Conservation (phyloP, 2,113 vertebrate genomes). For the Dromiciops gliroides region DNA sequence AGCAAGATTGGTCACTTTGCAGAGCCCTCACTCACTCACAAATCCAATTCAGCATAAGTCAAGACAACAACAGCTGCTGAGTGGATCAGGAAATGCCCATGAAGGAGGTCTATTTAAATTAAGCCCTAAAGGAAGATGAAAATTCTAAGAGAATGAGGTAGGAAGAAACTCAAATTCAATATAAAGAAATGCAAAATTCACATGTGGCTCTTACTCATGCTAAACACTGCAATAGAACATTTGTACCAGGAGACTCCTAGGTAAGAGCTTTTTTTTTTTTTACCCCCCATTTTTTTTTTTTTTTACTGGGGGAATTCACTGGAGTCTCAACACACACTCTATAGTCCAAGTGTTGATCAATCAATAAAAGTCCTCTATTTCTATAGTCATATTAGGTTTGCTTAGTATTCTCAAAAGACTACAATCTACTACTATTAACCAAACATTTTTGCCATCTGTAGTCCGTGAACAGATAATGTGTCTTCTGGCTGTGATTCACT, state of each 20-base stretch:
- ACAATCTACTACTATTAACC: neutral
- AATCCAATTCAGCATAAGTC: no score
- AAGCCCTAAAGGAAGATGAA: neutral
- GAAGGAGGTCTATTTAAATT: neutral
- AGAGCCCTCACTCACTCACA: no score
- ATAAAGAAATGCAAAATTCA: neutral
- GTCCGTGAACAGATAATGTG: neutral
- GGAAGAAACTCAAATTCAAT: neutral
- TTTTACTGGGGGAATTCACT: neutral
- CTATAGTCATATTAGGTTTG: neutral
- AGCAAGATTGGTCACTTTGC: no score
- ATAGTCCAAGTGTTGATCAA: neutral
- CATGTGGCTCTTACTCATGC: neutral
- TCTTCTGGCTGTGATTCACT: neutral
- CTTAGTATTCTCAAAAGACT: neutral
- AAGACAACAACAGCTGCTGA: no score
- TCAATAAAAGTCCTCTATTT: neutral
- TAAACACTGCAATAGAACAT: neutral
- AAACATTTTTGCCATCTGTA: conserved; percentile 1
- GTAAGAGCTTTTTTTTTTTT: neutral
- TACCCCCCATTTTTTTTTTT: neutral
- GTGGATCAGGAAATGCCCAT: neutral
- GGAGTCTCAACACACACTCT: neutral
- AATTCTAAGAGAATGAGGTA: neutral
- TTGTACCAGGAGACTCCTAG: neutral